Percentiles rank a stretch among this genome's conserved stretches.
Evolutionary conservation across 2,888 invertebrate species (phyloP).

Genomic region (Drosophila heteroneura): DNA sequence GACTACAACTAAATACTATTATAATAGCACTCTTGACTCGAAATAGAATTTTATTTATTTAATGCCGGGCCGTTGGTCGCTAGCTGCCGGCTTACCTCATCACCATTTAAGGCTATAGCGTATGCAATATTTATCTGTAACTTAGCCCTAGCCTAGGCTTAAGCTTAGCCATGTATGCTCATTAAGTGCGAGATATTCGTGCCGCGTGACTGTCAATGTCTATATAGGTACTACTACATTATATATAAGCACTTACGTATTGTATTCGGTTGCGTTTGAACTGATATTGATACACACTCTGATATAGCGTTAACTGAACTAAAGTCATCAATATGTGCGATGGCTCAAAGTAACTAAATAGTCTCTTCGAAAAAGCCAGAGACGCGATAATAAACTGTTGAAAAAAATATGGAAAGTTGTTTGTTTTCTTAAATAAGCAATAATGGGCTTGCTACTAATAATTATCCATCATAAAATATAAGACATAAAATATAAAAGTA

Average conservation of each 20-base stretch:
- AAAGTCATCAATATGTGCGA: conserved; percentile 28
- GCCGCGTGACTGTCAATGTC: conserved; percentile 39
- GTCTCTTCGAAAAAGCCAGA: conserved; percentile 25
- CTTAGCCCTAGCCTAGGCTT: conserved; percentile 65
- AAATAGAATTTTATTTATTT: conserved; percentile 61
- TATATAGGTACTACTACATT: conserved; percentile 28
- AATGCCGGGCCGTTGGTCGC: conserved; percentile 62
- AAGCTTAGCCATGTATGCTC: conserved; percentile 67
- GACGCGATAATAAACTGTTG: conserved; percentile 49
- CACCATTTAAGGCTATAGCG: conserved; percentile 82
- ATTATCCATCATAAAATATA: background rate
- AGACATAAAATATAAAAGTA: background rate
- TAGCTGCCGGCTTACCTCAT: conserved; percentile 78
- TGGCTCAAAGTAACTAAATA: conserved; percentile 32
- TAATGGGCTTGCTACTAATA: background rate
- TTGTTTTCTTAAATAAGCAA: conserved; percentile 20
- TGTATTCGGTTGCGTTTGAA: conserved; percentile 61
- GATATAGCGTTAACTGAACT: conserved; percentile 31
- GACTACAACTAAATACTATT: conserved; percentile 14
- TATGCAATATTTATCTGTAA: conserved; percentile 78
- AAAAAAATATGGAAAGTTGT: conserved; percentile 11
- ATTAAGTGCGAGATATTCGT: conserved; percentile 41
- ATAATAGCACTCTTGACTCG: conserved; percentile 11
- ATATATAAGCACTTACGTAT: conserved; percentile 18
- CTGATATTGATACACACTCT: conserved; percentile 66